Base-by-base conservation (phyloP, 2,888 invertebrate genomes). In the Clusia tigrina region DNA sequence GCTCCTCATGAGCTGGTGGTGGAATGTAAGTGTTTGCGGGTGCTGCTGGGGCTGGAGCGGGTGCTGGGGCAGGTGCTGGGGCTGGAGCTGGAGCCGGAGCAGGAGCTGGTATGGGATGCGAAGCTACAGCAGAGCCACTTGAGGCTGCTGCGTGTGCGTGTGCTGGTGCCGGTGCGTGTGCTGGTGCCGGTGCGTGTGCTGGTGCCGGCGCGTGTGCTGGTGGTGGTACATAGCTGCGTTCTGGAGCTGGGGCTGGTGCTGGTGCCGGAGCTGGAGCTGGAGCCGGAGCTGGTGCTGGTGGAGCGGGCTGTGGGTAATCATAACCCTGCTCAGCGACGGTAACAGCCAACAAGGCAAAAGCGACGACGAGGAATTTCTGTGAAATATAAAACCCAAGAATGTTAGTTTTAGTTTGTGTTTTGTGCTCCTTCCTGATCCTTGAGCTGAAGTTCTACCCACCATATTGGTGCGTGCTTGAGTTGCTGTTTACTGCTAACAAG, bases 281-380 rank as follows among this genome's bases (percentile, higher is more conserved):
- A 12, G 63, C 67, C 17, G 69, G 66, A 0, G 17, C 18, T 25
- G 63, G 32, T 10, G 62, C 69, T 12, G 69, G 67, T 2, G 62
- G 65, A 20, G 55, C 64, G 20, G 53, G 52, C 17, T 61, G 25
- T 61, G 62, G 17, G 57, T 77, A 78, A 61, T 70, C 69, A 63
- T 79, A 78, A 9, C 78, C 78, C 18, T 74, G 69, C 71, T 78
- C 80, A 57, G 78, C 80, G 57, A 69, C 66, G 68, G 70, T 72
- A 42, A 69, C 69, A 37, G 73, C 76, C 72, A 78, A 55, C 22
- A 80, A 54, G 58, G 78, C 72, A 48, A 74, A 58, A 70, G 76
- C 78, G 64, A 79, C 65, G 68, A 76, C 66, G 38, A 78, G 67
- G 64, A 78, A 65, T 73, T 78, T 78, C 80, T 78, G 61, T 24